Base-by-base conservation (phyloP, 2,888 invertebrate species). In the Chymomyza caudatula region DNA sequence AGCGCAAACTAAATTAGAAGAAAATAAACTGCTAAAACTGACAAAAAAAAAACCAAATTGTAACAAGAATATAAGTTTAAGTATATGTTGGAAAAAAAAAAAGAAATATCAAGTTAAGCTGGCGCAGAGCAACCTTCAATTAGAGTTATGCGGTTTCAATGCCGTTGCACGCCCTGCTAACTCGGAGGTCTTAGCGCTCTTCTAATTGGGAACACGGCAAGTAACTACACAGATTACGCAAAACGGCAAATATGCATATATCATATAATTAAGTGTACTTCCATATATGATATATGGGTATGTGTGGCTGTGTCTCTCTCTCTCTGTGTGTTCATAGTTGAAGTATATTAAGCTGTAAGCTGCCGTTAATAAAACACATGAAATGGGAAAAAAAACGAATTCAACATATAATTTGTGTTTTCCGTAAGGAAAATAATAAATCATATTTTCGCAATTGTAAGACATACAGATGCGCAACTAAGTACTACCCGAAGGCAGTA, bases 111-210 rank as follows among this genome's bases (percentile, higher is more conserved):
- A 17, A 17, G 44, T 17, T 47, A 4, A 51, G 51, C 51, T 20
- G 19, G 23, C 19, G 44, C 44, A 17, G 17, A 8, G 25, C 22
- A 79, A 83, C 84, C 84, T 83, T 79, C 76, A 79, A 79, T 79
- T 83, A 83, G 81, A 78, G 69, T 65, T 68, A 71, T 69, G 71
- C 54, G 63, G 60, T 67, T 61, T 53, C 85, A 84, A 84, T 80
- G 79, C 82, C 82, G 74, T 69, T 63, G 69, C 55, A 80, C 77
- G 82, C 79, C 65, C 79, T 53, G 63, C 71, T 74, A 74, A 78
- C 67, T 80, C 78, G 71, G 82, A 81, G 82, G 82, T 75, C 51
- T 51, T 66, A 68, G 59, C 53, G 69, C 51, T 65, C 57, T 71
- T 60, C 78, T 80, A 84, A 84, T 80, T 80, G 77, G 74, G 73